phyloP scores from a whole-genome alignment of 35 echinoderm and acorn worm genomes.

The Acanthaster planci region DNA sequence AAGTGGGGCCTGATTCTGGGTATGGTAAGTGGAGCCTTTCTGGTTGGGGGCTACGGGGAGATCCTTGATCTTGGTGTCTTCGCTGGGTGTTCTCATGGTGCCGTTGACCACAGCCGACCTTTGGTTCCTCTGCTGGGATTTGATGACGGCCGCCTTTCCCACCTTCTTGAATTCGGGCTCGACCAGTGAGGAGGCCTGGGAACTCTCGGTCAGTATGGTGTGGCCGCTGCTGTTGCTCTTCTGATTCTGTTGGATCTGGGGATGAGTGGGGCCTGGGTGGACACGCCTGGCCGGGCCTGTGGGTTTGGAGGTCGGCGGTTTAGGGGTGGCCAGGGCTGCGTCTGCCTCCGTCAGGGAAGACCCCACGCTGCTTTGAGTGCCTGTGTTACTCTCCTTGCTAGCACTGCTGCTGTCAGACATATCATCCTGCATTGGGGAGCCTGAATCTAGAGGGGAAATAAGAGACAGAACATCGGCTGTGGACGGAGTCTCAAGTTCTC shows the following conservation, averaged over 20 bases:
- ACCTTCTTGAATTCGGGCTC: constrained; percentile 13
- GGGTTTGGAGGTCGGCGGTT: neutral
- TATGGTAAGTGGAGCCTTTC: neutral
- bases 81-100: neutral
- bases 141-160: constrained; percentile 13
- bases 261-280: neutral
- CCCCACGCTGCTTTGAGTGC: constrained; percentile 20
- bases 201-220: constrained; percentile 1
- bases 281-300: neutral
- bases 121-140: constrained; percentile 15
- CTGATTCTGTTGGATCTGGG: constrained; percentile 23
- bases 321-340: constrained; percentile 13
- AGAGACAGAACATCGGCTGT: constrained; percentile 19
- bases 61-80: neutral
- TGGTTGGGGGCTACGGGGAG: neutral
- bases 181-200: neutral
- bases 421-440: constrained; percentile 26
- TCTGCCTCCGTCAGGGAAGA: constrained; percentile 37
- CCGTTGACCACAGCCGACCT: neutral
- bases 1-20: neutral
- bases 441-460: neutral
- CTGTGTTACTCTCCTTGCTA: constrained; percentile 44
- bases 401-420: constrained; percentile 33
- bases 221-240: constrained; percentile 5
- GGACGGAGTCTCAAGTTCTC: constrained; percentile 28